These are phyloP conservation scores for Smutsia gigantea DNA, from an alignment of 2,797 vertebrate genomes.

Conservation along the genomic window DNA sequence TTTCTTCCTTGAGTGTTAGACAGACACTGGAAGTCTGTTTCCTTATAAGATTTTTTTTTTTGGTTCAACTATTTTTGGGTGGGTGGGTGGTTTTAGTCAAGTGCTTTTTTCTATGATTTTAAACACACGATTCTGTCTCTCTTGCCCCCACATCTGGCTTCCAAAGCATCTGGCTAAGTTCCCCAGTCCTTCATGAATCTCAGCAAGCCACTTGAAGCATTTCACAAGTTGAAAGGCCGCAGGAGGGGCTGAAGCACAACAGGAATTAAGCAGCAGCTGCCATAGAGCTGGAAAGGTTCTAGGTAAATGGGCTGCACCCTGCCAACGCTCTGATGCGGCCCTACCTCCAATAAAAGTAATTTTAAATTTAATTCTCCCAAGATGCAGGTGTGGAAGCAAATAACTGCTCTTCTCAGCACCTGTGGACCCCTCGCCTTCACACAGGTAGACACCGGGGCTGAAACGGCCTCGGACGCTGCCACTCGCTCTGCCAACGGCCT, in stretches of 20 bases:
- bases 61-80: neutral
- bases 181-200: neutral
- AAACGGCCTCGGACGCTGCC: neutral
- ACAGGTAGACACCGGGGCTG: neutral
- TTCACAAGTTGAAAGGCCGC: neutral
- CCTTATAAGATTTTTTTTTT: neutral
- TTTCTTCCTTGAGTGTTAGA: neutral
- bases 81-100: neutral
- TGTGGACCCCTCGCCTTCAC: neutral
- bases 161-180: neutral
- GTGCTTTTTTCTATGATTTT: neutral
- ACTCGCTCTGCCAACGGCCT: accelerated
- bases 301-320: neutral
- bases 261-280: neutral
- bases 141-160: neutral
- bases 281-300: neutral
- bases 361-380: neutral
- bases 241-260: neutral
- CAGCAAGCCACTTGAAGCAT: neutral
- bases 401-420: neutral
- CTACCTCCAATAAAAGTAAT: neutral
- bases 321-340: neutral
- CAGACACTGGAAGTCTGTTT: neutral
- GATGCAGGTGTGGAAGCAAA: neutral
- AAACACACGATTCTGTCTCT: neutral